These are phyloP conservation scores for Dyspetes luteomarginatus DNA, from an alignment of 2,888 invertebrate genomes.

Conservation along the genomic window DNA sequence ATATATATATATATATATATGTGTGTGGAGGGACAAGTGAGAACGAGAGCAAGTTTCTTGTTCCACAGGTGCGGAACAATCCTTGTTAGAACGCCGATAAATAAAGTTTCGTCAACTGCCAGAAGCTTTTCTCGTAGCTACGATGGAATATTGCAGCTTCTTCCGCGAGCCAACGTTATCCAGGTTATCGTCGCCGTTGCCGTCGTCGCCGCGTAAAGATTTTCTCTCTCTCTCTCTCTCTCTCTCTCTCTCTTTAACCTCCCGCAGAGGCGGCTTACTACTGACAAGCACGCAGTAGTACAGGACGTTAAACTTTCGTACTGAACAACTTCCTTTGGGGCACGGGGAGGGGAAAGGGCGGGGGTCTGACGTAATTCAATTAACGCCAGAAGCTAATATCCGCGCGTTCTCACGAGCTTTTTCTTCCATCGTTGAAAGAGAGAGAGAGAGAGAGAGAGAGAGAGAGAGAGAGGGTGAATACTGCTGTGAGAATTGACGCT, in stretches of 20 bases:
- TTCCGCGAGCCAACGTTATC: constrained; percentile 45
- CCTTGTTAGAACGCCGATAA: constrained; percentile 57
- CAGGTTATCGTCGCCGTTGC: neutral
- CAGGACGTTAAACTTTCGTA: constrained; percentile 60
- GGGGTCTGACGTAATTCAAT: constrained; percentile 60
- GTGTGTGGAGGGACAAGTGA: neutral
- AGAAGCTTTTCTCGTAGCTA: constrained; percentile 55
- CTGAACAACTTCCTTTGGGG: constrained; percentile 58
- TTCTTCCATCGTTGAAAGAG: constrained; percentile 31
- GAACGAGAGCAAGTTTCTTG: neutral
- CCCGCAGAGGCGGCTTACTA: constrained; percentile 40
- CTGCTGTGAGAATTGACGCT: constrained; percentile 4
- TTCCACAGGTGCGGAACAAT: constrained; percentile 38
- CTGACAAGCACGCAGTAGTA: constrained; percentile 48
- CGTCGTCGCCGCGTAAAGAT: constrained; percentile 43
- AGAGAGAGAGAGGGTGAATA: neutral
- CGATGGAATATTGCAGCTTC: constrained; percentile 56
- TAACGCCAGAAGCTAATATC: constrained; percentile 61
- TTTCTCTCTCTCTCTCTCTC: constrained; percentile 8
- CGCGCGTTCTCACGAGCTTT: constrained; percentile 52
- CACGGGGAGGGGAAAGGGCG: constrained; percentile 3
- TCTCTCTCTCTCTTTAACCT: constrained; percentile 12
- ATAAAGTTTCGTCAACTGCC: constrained; percentile 65
- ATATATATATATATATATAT: neutral
- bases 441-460: neutral